phyloP scores from a whole-genome alignment of 2,113 vertebrate species.

The Stictonetta naevosa region DNA sequence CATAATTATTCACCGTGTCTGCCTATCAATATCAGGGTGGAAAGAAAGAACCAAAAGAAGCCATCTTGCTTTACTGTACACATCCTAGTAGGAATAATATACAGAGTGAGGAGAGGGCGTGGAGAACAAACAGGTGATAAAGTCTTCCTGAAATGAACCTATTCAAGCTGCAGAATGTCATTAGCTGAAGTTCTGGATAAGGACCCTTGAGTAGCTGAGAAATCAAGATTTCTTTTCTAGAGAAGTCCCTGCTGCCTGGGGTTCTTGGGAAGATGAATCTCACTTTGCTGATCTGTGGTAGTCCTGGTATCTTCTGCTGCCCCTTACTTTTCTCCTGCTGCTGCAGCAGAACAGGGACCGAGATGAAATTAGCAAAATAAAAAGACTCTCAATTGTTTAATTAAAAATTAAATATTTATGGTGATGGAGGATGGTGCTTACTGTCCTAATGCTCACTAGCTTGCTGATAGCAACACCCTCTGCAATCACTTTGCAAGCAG shows the following conservation, averaged over 20 bases:
- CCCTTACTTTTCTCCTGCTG: not conserved
- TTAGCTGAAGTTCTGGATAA: not conserved
- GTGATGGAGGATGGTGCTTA: not conserved
- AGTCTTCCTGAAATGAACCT: not conserved
- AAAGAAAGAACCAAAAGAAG: not conserved
- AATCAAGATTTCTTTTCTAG: not conserved
- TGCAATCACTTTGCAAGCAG: not conserved
- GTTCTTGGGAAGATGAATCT: not conserved
- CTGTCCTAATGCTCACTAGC: not conserved
- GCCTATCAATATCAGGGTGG: not conserved
- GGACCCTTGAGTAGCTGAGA: not conserved
- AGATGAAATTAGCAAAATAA: not conserved
- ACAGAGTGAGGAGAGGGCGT: not conserved
- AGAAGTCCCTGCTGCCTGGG: not conserved
- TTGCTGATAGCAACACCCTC: not conserved
- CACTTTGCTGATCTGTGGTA: not conserved
- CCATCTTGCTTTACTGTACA: not conserved
- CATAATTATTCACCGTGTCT: not conserved
- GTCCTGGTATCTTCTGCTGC: not conserved
- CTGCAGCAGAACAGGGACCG: not conserved
- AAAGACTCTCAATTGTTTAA: not conserved
- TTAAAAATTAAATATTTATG: conserved; percentile 19
- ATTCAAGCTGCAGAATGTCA: not conserved
- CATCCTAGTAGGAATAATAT: not conserved
- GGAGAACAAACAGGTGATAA: not conserved